Evolutionary conservation across 1,140 invertebrate species (phyloP).

Genomic region (Bombus superbus): DNA sequence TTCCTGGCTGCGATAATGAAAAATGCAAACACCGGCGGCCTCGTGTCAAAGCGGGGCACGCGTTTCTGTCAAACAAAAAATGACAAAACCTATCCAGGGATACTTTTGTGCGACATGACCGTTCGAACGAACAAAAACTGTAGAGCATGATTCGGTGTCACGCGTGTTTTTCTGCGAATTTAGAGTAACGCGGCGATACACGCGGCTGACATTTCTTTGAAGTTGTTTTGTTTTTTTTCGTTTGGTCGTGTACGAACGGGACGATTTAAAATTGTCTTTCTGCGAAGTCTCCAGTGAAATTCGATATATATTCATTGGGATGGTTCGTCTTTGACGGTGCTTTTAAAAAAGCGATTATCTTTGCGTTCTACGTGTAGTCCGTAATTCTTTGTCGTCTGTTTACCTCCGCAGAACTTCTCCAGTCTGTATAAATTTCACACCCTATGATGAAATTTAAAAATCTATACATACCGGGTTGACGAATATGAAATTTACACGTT

Average conservation of each 20-base stretch:
- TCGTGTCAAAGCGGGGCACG: not conserved
- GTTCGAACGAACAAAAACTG: not conserved
- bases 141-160: not conserved
- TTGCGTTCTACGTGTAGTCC: too few species aligned
- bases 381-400: too few species aligned
- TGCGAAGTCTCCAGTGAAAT: too few species aligned
- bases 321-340: too few species aligned
- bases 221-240: not conserved
- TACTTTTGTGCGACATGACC: not conserved
- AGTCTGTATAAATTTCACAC: too few species aligned
- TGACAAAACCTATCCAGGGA: constrained; percentile 1
- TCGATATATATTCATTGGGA: too few species aligned
- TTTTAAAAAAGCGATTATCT: too few species aligned
- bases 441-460: too few species aligned
- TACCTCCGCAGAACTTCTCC: too few species aligned
- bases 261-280: not conserved
- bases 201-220: not conserved
- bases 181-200: not conserved
- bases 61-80: not conserved
- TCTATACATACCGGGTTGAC: too few species aligned
- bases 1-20: not conserved
- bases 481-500: too few species aligned
- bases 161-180: not conserved
- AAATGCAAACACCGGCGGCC: not conserved
- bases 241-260: not conserved